These are phyloP conservation scores for Esox lucius DNA, from an alignment of 2,797 vertebrate genomes.

Conservation along the genomic window DNA sequence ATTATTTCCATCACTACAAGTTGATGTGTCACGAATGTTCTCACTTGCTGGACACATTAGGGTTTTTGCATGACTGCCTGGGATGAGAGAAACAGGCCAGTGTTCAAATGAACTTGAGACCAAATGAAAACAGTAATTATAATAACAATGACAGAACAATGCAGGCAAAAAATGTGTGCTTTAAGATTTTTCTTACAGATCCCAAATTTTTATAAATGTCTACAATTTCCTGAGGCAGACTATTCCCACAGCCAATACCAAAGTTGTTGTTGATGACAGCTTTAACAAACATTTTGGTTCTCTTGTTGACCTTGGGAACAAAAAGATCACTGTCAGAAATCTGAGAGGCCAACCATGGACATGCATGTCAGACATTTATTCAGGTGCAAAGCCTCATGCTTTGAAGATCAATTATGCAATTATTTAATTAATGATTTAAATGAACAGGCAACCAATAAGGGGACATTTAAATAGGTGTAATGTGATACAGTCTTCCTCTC, in stretches of 20 bases:
- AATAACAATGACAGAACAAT: too few relatives aligned
- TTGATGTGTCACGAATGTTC: too few relatives aligned
- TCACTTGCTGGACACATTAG: too few relatives aligned
- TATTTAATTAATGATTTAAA: neutral
- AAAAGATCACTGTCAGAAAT: neutral
- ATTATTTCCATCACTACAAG: too few relatives aligned
- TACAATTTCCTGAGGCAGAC: neutral
- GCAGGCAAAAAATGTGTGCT: neutral
- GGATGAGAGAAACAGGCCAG: too few relatives aligned
- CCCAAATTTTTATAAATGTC: neutral
- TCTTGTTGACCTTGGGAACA: neutral
- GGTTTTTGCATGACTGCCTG: too few relatives aligned
- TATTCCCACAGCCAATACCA: neutral
- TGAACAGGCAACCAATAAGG: neutral
- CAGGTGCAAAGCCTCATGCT: neutral
- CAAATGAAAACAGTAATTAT: too few relatives aligned
- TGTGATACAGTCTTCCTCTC: neutral
- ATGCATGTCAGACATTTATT: neutral
- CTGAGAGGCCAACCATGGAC: neutral
- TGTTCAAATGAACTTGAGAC: too few relatives aligned
- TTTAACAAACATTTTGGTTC: neutral
- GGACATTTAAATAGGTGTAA: neutral
- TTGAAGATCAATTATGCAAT: neutral
- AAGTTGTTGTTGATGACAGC: neutral
- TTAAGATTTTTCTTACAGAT: neutral